Percentiles rank a stretch among this genome's conserved stretches.
Evolutionary conservation across 2,113 vertebrate species (phyloP).

Genomic region (Gadus chalcogrammus): DNA sequence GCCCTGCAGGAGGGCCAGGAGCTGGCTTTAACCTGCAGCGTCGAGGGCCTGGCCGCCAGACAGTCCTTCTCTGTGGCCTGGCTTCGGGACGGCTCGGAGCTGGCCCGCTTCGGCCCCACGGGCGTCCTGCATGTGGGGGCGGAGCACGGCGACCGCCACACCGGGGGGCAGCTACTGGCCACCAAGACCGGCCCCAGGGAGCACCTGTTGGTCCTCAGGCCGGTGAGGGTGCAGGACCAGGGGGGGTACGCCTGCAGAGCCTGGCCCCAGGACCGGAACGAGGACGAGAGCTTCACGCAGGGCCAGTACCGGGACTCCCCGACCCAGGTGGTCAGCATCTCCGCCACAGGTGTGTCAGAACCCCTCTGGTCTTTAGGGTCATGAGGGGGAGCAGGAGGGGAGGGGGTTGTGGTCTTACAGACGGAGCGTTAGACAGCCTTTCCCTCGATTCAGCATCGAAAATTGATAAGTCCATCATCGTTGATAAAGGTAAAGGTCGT

Average conservation of each 20-base stretch:
- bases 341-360: slow-evolving; percentile 55
- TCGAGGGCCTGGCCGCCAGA: slow-evolving; percentile 45
- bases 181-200: slow-evolving; percentile 55
- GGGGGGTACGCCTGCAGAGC: slow-evolving; percentile 76
- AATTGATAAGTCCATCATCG: too few relatives aligned
- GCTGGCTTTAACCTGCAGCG: slow-evolving; percentile 67
- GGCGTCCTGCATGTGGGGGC: slow-evolving; percentile 64
- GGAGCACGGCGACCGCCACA: slow-evolving; percentile 53
- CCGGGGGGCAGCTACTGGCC: slow-evolving; percentile 65
- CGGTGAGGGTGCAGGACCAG: slow-evolving; percentile 65
- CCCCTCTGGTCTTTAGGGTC: too few relatives aligned
- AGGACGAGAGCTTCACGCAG: slow-evolving; percentile 45
- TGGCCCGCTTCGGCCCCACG: slow-evolving; percentile 68
- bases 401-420: too few relatives aligned
- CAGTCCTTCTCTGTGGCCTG: slow-evolving; percentile 73
- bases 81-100: slow-evolving; percentile 51
- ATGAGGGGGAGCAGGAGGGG: too few relatives aligned
- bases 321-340: slow-evolving; percentile 42
- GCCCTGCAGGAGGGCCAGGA: slow-evolving; percentile 65
- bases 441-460: too few relatives aligned
- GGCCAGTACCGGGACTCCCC: slow-evolving; percentile 48
- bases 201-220: slow-evolving; percentile 70
- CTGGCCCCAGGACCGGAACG: slow-evolving; percentile 56
- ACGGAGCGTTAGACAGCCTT: too few relatives aligned
- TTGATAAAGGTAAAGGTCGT: too few relatives aligned